Evolutionary conservation across 1,140 invertebrate genomes (phyloP), one percentile per base, ranked within the genome.

Genomic region (Limonius californicus): DNA sequence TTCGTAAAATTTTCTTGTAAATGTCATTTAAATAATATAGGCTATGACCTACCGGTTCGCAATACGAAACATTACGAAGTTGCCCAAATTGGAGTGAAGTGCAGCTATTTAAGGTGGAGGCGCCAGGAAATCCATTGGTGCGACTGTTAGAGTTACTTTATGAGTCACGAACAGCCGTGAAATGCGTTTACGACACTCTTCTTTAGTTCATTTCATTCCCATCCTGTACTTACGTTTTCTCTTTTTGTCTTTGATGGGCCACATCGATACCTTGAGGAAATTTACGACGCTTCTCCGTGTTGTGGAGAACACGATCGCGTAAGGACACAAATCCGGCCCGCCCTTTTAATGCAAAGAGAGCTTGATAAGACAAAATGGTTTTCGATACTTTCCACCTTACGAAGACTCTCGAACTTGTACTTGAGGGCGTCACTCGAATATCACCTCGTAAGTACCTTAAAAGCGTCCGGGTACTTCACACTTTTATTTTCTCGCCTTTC

Each of bases 81-180:
- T n/a, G n/a, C n/a, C n/a, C 39, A 58, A 58, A 45, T 23, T 58
- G 21, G 19, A 43, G 39, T 42, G 15, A 43, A 18, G n/a, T 43
- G 16, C 12, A 45, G 14, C 56, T 23, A 58, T 58, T 58, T 23
- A n/a, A 9, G 35, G 16, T 58, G 32, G 32, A 45, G 39, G 42
- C 56, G 39, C 56, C 8, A 12, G 16, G 18, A 14, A 42, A 43
- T 58, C 35, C 56, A 58, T 58, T 58, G 19, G 15, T 39, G 35
- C 12, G 30, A 39, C 35, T 45, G 42, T 58, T 58, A 58, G 39
- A 43, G 35, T 21, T 42, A 45, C 35, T 58, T 58, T 58, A 58
- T 58, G 39, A 39, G 35, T 45, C 35, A 45, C 42, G 56, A 58
- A 58, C 35, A 42, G 35, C 35, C 35, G 23, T 27, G 23, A 27